Percentiles rank a stretch among this genome's conserved stretches.
These are phyloP conservation scores for Rhopalosiphum maidis DNA, from an alignment of 1,140 invertebrate genomes.

Conservation along the genomic window DNA sequence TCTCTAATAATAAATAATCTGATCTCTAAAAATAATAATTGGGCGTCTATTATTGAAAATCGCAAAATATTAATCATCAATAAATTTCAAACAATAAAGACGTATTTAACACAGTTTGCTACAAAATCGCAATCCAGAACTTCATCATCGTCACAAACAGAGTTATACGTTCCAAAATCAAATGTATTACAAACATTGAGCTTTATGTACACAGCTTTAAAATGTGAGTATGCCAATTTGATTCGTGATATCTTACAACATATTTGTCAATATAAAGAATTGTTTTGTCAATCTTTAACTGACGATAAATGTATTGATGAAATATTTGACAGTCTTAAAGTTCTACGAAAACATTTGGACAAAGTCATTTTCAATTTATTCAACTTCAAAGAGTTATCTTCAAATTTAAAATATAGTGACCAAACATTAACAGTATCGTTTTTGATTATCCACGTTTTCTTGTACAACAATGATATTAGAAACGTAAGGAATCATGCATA, in stretches of 20 bases:
- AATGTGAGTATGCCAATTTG: background rate
- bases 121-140: background rate
- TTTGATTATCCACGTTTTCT: background rate
- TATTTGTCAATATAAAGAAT: too few relatives aligned
- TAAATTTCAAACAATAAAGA: background rate
- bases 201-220: background rate
- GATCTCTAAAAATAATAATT: background rate
- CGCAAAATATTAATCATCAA: background rate
- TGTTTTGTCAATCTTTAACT: too few relatives aligned
- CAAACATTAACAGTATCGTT: background rate
- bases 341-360: background rate
- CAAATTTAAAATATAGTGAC: background rate
- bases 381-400: background rate
- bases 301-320: background rate
- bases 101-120: background rate
- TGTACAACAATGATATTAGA: background rate
- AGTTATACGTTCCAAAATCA: background rate
- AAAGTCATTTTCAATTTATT: background rate
- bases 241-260: background rate
- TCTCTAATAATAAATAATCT: background rate
- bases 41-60: background rate
- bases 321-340: background rate
- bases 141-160: background rate
- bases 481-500: accelerated
- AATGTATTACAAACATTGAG: background rate